Base-by-base conservation (phyloP, 35 echinoderm and acorn worm genomes). In the Nesometra sesokonis region DNA sequence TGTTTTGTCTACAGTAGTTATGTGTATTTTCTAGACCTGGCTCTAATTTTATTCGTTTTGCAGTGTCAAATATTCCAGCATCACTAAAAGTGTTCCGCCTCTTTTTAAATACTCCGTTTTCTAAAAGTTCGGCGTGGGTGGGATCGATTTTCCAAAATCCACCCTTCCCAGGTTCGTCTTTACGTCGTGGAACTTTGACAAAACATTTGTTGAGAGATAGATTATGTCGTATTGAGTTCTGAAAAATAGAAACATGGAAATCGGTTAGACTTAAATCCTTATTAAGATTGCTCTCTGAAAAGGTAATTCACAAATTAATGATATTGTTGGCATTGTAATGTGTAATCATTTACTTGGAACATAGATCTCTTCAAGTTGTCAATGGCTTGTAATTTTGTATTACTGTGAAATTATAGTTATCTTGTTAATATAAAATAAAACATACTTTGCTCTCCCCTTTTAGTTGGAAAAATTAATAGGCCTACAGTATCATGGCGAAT, bases 201-300 rank as follows among this genome's bases (percentile, higher is more conserved):
- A 99, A 99, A 91, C 96, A 99, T 83, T 99, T 99, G 90, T 99
- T 99, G 77, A 99, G 85, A 7, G 96, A 99, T 30, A 99, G 90
- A 80, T 99, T 99, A 77, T 99, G 96, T 32, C 96, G 87, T 40
- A 99, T 94, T 35, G 96, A 99, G 80, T 99, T 99, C 93, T 94
- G 82, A 85, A 82, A 33, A 87, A 89, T 31, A 79, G 77, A 89
- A 81, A n/a, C n/a, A n/a, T n/a, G n/a, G n/a, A n/a, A n/a, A n/a
- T n/a, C n/a, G n/a, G n/a, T n/a, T n/a, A n/a, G n/a, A n/a, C n/a
- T n/a, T n/a, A 46, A 92, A 78, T 82, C 0, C 0, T 31, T 43
- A 30, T 84, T 47, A 13, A 13, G 9, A 84, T 36, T 30, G 13
- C 15, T 8, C 21, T 36, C 4, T 36, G n/a, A 13, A 0, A 77